Conservation (phyloP, 2,888 invertebrate genomes). For the Oxyscelio sp. region DNA sequence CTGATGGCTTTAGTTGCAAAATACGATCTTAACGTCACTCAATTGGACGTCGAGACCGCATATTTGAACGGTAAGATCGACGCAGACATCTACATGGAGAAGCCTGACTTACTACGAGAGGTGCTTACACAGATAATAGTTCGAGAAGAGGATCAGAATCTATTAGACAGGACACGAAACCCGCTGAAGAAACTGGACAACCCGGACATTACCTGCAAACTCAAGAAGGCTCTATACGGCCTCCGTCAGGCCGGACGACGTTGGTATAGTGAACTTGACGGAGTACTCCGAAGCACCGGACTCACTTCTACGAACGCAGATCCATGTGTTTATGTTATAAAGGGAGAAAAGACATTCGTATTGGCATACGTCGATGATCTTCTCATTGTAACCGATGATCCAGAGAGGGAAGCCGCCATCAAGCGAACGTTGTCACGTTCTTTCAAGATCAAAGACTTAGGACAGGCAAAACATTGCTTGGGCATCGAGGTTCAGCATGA, state of each 20-base stretch:
- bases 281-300: no score
- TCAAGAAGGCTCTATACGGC: constrained; percentile 16
- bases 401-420: no score
- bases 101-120: constrained; percentile 2
- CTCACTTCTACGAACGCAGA: no score
- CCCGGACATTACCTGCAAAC: constrained; percentile 5
- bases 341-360: no score
- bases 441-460: no score
- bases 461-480: no score
- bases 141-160: not conserved
- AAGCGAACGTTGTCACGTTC: no score
- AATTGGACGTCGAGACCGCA: not conserved
- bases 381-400: no score
- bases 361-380: no score
- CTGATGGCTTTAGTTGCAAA: not conserved
- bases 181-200: constrained; percentile 3
- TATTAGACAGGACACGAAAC: not conserved
- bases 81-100: constrained; percentile 8
- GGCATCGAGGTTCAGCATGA: no score
- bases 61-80: no score
- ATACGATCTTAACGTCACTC: not conserved
- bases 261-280: constrained; percentile 4
- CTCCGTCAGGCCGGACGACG: constrained; percentile 7
- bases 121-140: not conserved
- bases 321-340: no score